Evolutionary conservation across 2,888 invertebrate genomes (phyloP), one percentile per base, ranked within the genome.

Genomic region (Catocala fraxini): DNA sequence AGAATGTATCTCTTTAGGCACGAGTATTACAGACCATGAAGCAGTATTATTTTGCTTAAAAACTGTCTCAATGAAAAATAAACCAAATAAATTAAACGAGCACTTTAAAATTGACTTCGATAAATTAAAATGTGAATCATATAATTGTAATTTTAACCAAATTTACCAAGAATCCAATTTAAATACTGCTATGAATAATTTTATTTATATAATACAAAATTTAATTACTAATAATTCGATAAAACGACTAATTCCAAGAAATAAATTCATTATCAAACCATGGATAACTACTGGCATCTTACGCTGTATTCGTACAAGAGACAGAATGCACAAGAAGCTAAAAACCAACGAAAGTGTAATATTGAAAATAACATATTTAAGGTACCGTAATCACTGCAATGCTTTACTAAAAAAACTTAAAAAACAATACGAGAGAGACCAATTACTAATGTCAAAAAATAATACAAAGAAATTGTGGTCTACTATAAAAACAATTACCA

Each of bases 1-100:
- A n/a, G n/a, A n/a, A n/a, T n/a, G n/a, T 15, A 15, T 15, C 15
- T 15, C 15, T 11, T 6, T 51, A 1, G 15, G 6, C 7, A 47
- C 58, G 4, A n/a, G 35, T 35, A 13, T 59, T 12, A 59, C 52
- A 4, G 58, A 53, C 48, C 58, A 59, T 48, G 41, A 25, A 41
- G 13, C 58, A 1, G 10, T 33, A 34, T 34, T 59, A 7, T 59
- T 59, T 34, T 59, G 58, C 10, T 6, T 54, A 9, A 59, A 59
- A 10, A 54, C 15, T 25, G 11, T 4, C 11, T 11, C 33, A 45
- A 13, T 9, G 3, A 39, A 12, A 33, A 13, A 11, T 33, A 39
- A 39, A 4, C 13, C 10, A 9, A 5, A 39, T 9, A 51, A 35
- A 35, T n/a, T 10, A 9, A 51, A 35, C 39, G 7, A 9, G 10